Percentiles rank a stretch among this genome's conserved stretches.
Conservation (phyloP, 92 coral and sea anemone genomes). For the Palythoa grandiflora region DNA sequence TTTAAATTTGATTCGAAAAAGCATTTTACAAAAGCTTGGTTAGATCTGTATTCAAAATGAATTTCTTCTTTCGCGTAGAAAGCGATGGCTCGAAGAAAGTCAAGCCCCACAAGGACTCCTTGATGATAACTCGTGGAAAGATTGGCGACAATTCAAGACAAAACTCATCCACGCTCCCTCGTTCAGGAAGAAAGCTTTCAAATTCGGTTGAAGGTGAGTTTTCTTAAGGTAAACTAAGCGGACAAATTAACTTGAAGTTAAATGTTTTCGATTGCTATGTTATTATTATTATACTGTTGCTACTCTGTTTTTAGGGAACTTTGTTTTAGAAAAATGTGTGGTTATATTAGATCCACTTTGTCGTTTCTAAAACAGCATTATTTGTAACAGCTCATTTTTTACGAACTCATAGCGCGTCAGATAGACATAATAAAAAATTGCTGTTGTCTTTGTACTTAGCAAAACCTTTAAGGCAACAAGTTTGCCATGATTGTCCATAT, state of each 20-base stretch:
- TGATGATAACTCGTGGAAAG: constrained; percentile 27
- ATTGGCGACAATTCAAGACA: constrained; percentile 22
- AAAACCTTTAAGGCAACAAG: background rate
- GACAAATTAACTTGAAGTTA: background rate
- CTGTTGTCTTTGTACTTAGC: too few relatives aligned
- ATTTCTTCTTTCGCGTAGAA: constrained; percentile 41
- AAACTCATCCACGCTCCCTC: constrained; percentile 32
- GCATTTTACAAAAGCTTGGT: background rate
- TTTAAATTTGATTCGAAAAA: background rate
- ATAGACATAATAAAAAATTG: background rate
- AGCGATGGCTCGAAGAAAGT: constrained; percentile 18
- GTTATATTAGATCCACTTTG: background rate
- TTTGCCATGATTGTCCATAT: too few relatives aligned
- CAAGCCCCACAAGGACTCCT: constrained; percentile 47
- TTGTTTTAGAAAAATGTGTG: background rate
- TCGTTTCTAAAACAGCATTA: background rate
- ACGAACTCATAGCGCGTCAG: background rate
- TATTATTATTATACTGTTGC: background rate
- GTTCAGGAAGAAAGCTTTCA: constrained; percentile 17
- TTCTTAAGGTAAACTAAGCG: background rate
- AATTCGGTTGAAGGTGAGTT: constrained; percentile 32
- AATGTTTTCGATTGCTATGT: background rate
- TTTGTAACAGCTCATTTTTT: background rate
- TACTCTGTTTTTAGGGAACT: background rate
- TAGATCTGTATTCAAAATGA: constrained; percentile 1